Evolutionary conservation across 2,797 vertebrate genomes (phyloP).

Genomic region (Phalanger gymnotis): DNA sequence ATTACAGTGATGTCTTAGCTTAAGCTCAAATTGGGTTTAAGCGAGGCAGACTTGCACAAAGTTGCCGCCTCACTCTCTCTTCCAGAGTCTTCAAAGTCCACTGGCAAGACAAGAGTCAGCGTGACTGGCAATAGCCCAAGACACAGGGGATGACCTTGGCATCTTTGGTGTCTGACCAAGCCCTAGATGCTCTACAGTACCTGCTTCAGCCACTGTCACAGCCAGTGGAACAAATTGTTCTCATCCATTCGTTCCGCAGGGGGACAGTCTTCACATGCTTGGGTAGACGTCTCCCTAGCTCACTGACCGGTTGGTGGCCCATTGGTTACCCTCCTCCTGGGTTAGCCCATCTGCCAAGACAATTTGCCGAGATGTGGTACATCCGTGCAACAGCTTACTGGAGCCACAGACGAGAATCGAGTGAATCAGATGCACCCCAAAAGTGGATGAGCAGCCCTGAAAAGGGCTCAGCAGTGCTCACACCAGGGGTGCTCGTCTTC

Average conservation of each 20-base stretch:
- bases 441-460: too few species aligned
- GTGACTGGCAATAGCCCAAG: background rate
- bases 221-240: background rate
- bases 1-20: background rate
- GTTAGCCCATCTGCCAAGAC: too few species aligned
- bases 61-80: background rate
- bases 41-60: background rate
- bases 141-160: background rate
- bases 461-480: too few species aligned
- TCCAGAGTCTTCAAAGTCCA: background rate
- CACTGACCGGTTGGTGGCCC: background rate
- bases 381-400: too few species aligned
- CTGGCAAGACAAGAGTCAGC: background rate
- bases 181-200: background rate
- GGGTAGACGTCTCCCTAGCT: background rate
- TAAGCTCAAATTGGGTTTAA: background rate
- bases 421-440: too few species aligned
- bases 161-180: background rate
- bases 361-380: too few species aligned
- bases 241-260: background rate
- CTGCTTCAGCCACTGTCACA: background rate
- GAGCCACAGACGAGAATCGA: too few species aligned
- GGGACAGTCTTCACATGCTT: background rate
- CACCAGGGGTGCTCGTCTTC: too few species aligned
- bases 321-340: too few species aligned